A percentile compares a stretch with the other conserved stretches of the same genome.
Conservation (phyloP, 2,113 vertebrate species). For the Serinus canaria region DNA sequence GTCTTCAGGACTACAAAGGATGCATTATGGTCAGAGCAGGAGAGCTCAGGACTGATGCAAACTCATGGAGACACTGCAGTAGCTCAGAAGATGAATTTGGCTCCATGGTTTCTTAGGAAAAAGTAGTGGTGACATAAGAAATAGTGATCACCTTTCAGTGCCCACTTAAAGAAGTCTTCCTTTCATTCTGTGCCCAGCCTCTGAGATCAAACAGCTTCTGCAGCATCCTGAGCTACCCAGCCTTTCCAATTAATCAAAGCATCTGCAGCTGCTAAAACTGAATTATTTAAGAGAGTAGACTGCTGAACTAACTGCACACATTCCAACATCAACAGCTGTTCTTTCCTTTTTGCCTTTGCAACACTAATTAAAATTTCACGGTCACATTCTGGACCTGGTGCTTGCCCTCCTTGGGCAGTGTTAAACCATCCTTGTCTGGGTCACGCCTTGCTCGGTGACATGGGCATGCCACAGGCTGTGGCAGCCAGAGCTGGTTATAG, state of each 20-base stretch:
- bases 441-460: background rate
- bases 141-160: background rate
- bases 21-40: background rate
- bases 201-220: slow-evolving; percentile 24
- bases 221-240: background rate
- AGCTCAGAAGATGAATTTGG: background rate
- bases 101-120: background rate
- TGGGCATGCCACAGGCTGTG: background rate
- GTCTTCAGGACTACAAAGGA: background rate
- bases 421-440: background rate
- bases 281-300: slow-evolving; percentile 45
- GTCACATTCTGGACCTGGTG: background rate
- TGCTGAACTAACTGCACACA: background rate
- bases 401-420: background rate
- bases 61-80: background rate
- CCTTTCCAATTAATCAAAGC: slow-evolving; percentile 21
- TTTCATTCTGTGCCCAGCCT: background rate
- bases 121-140: background rate
- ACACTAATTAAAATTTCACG: background rate
- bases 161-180: background rate
- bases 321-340: slow-evolving; percentile 10
- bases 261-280: slow-evolving; percentile 49
- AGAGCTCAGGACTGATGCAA: background rate
- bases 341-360: background rate
- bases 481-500: background rate